Conservation (phyloP, 2,797 vertebrate genomes). For the Aulostomus chinensis region DNA sequence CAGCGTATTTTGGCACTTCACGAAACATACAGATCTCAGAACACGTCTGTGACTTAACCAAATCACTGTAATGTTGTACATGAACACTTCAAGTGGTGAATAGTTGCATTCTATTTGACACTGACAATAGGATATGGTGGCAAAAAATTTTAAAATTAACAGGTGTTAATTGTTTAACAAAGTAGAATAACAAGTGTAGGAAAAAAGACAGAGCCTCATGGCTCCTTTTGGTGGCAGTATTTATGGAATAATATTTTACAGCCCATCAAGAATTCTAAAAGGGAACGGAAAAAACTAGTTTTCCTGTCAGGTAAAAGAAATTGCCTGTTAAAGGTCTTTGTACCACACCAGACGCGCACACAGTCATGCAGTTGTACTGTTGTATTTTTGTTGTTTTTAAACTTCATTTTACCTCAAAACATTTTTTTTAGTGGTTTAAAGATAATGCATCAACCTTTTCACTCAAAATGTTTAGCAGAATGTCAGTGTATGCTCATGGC, state of each 20-base stretch:
- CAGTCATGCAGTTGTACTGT: conserved; percentile 16
- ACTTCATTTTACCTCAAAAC: conserved; percentile 20
- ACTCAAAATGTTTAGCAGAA: conserved; percentile 23
- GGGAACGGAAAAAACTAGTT: conserved; percentile 41
- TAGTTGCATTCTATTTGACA: conserved; percentile 17
- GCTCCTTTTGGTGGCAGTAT: conserved; percentile 24
- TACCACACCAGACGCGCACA: conserved; percentile 6
- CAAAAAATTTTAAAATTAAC: conserved; percentile 11
- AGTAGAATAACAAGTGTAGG: conserved; percentile 5
- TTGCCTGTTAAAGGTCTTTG: background rate
- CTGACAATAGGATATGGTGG: conserved; percentile 4
- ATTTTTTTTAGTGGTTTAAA: conserved; percentile 8
- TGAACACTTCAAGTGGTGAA: conserved; percentile 10
- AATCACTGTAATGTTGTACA: conserved; percentile 16
- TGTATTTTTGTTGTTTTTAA: conserved; percentile 19
- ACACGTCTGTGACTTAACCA: conserved; percentile 18
- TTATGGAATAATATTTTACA: conserved; percentile 24
- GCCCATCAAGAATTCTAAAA: conserved; percentile 39
- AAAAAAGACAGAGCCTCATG: background rate
- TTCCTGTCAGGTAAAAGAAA: conserved; percentile 21
- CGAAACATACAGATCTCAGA: conserved; percentile 10
- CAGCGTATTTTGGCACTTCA: conserved; percentile 15
- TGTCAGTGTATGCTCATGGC: conserved; percentile 3
- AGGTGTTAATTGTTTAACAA: conserved; percentile 4
- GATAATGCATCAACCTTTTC: conserved; percentile 3